phyloP scores from a whole-genome alignment of 2,113 vertebrate genomes.

The Asarcornis scutulata region DNA sequence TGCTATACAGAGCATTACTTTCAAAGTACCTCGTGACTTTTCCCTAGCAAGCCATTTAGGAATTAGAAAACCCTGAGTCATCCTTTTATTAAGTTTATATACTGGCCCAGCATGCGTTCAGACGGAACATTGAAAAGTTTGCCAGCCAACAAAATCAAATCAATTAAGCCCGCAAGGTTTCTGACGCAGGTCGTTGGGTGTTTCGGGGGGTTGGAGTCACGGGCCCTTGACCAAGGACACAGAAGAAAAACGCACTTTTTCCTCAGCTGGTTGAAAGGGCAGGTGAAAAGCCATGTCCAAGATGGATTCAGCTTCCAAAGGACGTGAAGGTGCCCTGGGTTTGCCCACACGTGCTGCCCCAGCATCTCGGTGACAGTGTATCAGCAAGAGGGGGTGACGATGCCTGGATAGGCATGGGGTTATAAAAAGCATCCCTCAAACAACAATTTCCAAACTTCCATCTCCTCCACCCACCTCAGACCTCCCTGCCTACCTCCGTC shows the following conservation, averaged over 20 bases:
- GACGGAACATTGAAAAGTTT: not conserved
- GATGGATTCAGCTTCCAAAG: not conserved
- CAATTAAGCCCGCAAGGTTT: not conserved
- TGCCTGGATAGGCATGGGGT: accelerated
- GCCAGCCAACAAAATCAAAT: not conserved
- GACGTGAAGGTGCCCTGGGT: not conserved
- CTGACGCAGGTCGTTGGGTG: not conserved
- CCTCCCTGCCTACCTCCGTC: not conserved
- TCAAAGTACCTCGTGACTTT: not conserved
- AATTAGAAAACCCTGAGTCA: conserved; percentile 1
- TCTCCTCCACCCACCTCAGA: accelerated
- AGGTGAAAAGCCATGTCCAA: not conserved
- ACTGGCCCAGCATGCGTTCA: not conserved
- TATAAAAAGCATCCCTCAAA: not conserved
- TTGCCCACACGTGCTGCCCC: accelerated
- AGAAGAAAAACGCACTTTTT: conserved; percentile 21
- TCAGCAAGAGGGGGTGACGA: not conserved
- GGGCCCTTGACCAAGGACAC: conserved; percentile 17
- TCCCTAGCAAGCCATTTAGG: not conserved
- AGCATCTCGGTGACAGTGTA: no score
- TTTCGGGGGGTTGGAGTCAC: not conserved
- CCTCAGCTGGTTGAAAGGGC: not conserved
- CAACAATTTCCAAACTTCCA: not conserved
- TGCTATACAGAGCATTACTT: not conserved
- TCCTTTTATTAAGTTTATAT: not conserved